Conservation (phyloP, 92 coral and sea anemone genomes). For the Zoanthus solanderi region DNA sequence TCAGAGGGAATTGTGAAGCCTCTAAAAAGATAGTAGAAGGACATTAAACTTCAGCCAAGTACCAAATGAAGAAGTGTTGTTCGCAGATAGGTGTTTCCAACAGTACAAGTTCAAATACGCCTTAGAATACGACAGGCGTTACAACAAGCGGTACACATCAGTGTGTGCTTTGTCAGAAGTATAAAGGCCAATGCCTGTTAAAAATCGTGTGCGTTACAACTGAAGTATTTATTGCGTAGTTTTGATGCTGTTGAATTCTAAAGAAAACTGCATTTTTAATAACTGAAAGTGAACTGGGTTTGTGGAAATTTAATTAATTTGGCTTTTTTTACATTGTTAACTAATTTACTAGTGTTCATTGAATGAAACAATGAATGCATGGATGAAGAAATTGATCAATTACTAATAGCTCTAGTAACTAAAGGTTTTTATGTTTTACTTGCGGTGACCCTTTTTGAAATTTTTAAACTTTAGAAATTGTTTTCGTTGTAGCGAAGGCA, state of each 20-base stretch:
- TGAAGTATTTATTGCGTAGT: background rate
- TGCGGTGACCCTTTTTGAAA: background rate
- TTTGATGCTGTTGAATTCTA: background rate
- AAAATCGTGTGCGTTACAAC: background rate
- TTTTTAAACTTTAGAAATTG: background rate
- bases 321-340: background rate
- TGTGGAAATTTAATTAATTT: background rate
- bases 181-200: background rate
- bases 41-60: background rate
- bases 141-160: background rate
- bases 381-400: too few species aligned
- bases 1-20: slow-evolving; percentile 51
- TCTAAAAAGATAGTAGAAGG: slow-evolving; percentile 21
- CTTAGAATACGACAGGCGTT: background rate
- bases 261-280: background rate
- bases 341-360: too few species aligned
- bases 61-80: background rate
- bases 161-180: background rate
- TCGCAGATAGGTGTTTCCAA: background rate
- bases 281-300: background rate
- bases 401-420: background rate
- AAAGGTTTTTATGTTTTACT: background rate
- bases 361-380: too few species aligned
- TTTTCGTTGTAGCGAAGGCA: background rate
- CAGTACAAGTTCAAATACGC: background rate